Percentiles rank a stretch among this genome's conserved stretches.
phyloP scores from a whole-genome alignment of 2,888 invertebrate genomes.

The Thera obeliscata region DNA sequence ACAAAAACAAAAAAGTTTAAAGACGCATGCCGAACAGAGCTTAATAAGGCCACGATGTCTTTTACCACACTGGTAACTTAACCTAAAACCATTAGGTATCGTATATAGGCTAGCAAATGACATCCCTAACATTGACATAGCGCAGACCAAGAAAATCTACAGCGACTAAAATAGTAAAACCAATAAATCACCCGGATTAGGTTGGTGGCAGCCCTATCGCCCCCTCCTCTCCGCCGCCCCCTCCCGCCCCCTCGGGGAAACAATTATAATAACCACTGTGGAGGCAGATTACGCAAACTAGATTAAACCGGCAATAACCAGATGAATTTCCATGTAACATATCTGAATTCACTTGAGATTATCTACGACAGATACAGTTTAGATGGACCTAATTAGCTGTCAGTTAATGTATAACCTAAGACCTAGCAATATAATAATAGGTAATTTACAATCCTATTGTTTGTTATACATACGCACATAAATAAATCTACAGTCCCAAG shows the following conservation, averaged over 20 bases:
- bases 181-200: conserved; percentile 2
- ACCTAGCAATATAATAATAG: background rate
- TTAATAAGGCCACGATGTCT: no score
- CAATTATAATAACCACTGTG: conserved; percentile 49
- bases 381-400: conserved; percentile 22
- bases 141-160: background rate
- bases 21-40: no score
- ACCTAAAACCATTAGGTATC: no score
- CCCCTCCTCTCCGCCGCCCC: conserved; percentile 14
- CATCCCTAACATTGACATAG: background rate
- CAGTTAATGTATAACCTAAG: conserved; percentile 11
- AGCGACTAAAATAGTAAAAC: background rate
- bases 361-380: conserved; percentile 14
- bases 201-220: conserved; percentile 24
- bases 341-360: conserved; percentile 31
- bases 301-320: conserved; percentile 30
- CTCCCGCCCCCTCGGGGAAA: conserved; percentile 44
- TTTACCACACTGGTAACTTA: no score
- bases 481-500: no score
- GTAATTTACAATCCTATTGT: background rate
- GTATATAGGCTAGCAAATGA: no score
- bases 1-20: no score
- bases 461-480: no score
- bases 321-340: conserved; percentile 24
- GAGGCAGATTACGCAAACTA: conserved; percentile 38